These are phyloP conservation scores for Auanema freiburgensis DNA, from an alignment of 2,888 invertebrate genomes.

Conservation along the genomic window DNA sequence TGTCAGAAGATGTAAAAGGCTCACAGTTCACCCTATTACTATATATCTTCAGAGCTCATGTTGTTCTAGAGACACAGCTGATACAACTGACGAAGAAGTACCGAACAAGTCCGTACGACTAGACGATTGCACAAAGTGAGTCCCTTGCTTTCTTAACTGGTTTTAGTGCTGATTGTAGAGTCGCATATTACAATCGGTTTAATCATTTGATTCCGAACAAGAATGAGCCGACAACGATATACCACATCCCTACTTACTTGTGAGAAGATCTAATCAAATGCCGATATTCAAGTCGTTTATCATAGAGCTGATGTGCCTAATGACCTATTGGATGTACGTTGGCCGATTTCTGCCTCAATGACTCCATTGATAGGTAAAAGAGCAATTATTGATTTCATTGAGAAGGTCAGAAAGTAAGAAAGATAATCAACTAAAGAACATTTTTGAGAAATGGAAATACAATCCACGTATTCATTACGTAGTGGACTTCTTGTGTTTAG, in stretches of 20 bases:
- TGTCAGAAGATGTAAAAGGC: background rate
- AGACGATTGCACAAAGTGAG: too few relatives aligned
- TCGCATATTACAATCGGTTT: too few relatives aligned
- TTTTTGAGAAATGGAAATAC: slow-evolving; percentile 14
- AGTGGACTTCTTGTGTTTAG: slow-evolving; percentile 18
- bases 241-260: too few relatives aligned
- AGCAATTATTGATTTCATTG: slow-evolving; percentile 17
- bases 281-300: too few relatives aligned
- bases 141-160: too few relatives aligned
- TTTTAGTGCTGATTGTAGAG: too few relatives aligned
- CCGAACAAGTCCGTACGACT: too few relatives aligned
- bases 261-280: too few relatives aligned
- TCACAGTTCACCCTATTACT: background rate
- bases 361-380: slow-evolving; percentile 11
- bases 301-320: too few relatives aligned
- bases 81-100: background rate
- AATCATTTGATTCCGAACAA: too few relatives aligned
- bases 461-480: slow-evolving; percentile 10
- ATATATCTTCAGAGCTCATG: background rate
- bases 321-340: background rate
- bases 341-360: slow-evolving; percentile 17
- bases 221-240: too few relatives aligned
- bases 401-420: slow-evolving; percentile 1
- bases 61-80: background rate
- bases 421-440: background rate